Conservation (phyloP, 2,888 invertebrate genomes). For the Epinotia bilunana region DNA sequence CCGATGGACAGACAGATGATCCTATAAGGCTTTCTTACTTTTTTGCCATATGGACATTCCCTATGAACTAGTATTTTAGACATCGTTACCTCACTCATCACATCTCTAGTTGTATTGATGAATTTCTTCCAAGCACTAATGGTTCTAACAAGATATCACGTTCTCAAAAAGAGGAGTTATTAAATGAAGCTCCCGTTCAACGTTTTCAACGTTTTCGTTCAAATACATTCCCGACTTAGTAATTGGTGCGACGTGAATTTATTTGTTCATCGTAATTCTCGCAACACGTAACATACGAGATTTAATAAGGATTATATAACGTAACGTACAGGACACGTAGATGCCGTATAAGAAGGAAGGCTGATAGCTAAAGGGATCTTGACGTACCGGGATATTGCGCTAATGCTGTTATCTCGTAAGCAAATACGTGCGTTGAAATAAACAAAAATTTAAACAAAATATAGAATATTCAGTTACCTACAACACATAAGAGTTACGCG, state of each 20-base stretch:
- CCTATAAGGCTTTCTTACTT: too few relatives aligned
- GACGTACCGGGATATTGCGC: slow-evolving; percentile 2
- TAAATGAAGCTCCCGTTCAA: not conserved
- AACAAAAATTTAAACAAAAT: not conserved
- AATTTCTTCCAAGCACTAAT: not conserved
- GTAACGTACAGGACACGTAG: slow-evolving; percentile 20
- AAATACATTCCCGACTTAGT: slow-evolving; percentile 11
- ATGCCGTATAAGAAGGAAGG: slow-evolving; percentile 12
- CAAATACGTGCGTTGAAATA: not conserved
- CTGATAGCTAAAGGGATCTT: slow-evolving; percentile 24
- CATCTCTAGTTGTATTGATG: not conserved
- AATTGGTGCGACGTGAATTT: slow-evolving; percentile 31
- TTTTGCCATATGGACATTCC: too few relatives aligned
- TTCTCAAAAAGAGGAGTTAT: not conserved
- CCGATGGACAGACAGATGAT: too few relatives aligned
- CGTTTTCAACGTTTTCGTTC: not conserved
- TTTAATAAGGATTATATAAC: slow-evolving; percentile 40
- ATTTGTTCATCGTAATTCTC: slow-evolving; percentile 35
- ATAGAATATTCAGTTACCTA: too few relatives aligned
- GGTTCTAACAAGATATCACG: not conserved
- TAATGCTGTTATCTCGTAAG: not conserved
- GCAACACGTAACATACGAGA: slow-evolving; percentile 34
- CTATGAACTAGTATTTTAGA: too few relatives aligned
- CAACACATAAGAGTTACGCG: too few relatives aligned
- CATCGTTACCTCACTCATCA: too few relatives aligned